These are phyloP conservation scores for Anguilla rostrata DNA, from an alignment of 2,113 vertebrate species.

Conservation along the genomic window DNA sequence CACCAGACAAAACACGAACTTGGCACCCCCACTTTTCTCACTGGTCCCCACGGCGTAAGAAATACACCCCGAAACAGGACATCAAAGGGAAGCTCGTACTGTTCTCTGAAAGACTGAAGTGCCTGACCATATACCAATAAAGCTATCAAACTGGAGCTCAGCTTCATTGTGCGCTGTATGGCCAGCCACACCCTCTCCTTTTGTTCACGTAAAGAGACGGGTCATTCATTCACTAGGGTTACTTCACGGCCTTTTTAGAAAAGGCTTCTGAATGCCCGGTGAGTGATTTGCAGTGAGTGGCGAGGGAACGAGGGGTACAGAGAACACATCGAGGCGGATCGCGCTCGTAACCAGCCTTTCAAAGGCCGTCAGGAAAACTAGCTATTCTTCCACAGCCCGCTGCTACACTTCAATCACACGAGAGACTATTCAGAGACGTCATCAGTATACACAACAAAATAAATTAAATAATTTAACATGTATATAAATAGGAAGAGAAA, in stretches of 20 bases:
- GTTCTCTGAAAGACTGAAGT: neutral
- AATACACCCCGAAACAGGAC: neutral
- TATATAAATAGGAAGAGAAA: slow-evolving; percentile 12
- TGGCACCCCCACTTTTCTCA: neutral
- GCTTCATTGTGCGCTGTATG: neutral
- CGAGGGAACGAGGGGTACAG: neutral
- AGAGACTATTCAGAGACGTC: neutral
- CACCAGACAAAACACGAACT: neutral
- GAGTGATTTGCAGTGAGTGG: neutral
- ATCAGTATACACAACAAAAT: slow-evolving; percentile 22
- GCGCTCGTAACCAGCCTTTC: neutral
- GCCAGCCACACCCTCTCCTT: no score
- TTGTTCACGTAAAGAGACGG: neutral
- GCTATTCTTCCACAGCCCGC: neutral
- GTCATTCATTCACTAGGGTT: neutral
- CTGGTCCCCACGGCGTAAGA: neutral
- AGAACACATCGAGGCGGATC: neutral
- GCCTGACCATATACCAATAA: neutral
- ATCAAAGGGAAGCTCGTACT: neutral
- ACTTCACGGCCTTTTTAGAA: neutral
- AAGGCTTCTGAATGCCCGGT: neutral
- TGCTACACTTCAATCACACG: neutral
- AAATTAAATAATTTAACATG: slow-evolving; percentile 51
- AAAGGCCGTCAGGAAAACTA: neutral
- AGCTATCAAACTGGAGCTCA: neutral